A percentile compares a stretch with the other conserved stretches of the same genome.
These are phyloP conservation scores for Pristionchus entomophagus DNA, from an alignment of 2,888 invertebrate species.

Conservation along the genomic window DNA sequence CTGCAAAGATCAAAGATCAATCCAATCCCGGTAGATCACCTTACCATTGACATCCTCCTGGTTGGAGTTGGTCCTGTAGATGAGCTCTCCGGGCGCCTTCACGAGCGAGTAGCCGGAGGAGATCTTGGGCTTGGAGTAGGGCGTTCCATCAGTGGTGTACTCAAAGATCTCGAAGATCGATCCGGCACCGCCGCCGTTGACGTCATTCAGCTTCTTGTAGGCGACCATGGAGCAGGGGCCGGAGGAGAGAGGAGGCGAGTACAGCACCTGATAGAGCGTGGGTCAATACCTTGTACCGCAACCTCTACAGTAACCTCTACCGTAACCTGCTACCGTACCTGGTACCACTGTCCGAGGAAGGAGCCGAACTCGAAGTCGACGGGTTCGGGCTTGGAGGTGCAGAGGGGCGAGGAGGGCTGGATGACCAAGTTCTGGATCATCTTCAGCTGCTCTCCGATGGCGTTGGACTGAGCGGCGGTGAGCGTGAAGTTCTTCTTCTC, in stretches of 20 bases:
- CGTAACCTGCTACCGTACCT: too few species aligned
- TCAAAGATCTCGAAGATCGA: constrained; percentile 76
- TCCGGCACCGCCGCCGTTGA: constrained; percentile 70
- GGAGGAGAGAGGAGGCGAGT: constrained; percentile 74
- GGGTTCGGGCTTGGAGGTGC: constrained; percentile 74
- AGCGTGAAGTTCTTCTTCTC: constrained; percentile 57
- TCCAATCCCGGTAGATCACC: not conserved
- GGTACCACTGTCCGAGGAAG: constrained; percentile 75
- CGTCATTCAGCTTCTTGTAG: constrained; percentile 74
- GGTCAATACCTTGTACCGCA: not conserved
- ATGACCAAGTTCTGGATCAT: constrained; percentile 75
- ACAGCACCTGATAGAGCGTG: constrained; percentile 64
- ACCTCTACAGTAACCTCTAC: not conserved
- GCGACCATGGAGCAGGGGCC: constrained; percentile 76
- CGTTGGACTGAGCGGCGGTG: constrained; percentile 71
- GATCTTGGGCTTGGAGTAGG: constrained; percentile 75
- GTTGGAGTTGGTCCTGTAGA: constrained; percentile 75
- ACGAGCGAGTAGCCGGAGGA: constrained; percentile 75
- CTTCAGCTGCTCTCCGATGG: constrained; percentile 74
- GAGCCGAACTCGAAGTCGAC: constrained; percentile 73
- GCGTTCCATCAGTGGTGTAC: constrained; percentile 76
- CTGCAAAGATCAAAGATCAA: constrained; percentile 52
- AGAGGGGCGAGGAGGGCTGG: constrained; percentile 74
- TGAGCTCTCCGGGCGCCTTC: constrained; percentile 74
- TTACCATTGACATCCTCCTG: constrained; percentile 75